Base-by-base conservation (phyloP, 2,888 invertebrate species). In the Amblyteles armatorius region DNA sequence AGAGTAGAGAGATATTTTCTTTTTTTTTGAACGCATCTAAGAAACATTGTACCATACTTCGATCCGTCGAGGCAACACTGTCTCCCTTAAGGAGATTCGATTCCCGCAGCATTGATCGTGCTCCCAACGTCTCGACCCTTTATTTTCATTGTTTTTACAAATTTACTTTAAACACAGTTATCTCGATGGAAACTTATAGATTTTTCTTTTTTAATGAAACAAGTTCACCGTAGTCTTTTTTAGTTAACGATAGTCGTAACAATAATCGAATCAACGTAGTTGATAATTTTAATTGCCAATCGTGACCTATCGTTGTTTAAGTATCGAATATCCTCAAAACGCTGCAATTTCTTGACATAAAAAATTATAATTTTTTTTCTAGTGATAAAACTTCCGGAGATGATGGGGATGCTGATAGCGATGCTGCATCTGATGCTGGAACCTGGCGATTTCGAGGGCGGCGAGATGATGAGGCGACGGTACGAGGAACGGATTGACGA, bases 391-490 rank as follows among this genome's bases (percentile, higher is more conserved):
- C 40, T 86, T 87, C 0, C 80, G 50, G 1, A 87, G 57, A 71
- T 79, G 19, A 40, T 40, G 65, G 36, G 72, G 73, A 7, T 60
- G 69, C 13, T 86, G 86, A 52, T 85, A 88, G 29, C 69, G 80
- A 40, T 77, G 79, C 16, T 74, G 85, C 68, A 83, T 72, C 13
- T 82, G 82, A 52, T 90, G 88, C 63, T 88, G 87, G 29, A 89
- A 79, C 80, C 86, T 87, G 1, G 88, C 87, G 9, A 88, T 65
- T 72, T 89, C 87, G 0, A 88, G 44, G 16, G 88, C 88, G 11
- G 86, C 80, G 4, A 86, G 60, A 9, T 81, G 82, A 52, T 86
- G 82, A 36, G 83, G 85, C 9, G 71, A 82, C 1, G 63, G 68
- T n/a, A 83, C 40, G 79, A 82, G 78, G 50, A 86, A 83, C 16